Percentiles rank a stretch among this genome's conserved stretches.
Conservation (phyloP, 2,113 vertebrate species). For the Gasterosteus aculeatus region DNA sequence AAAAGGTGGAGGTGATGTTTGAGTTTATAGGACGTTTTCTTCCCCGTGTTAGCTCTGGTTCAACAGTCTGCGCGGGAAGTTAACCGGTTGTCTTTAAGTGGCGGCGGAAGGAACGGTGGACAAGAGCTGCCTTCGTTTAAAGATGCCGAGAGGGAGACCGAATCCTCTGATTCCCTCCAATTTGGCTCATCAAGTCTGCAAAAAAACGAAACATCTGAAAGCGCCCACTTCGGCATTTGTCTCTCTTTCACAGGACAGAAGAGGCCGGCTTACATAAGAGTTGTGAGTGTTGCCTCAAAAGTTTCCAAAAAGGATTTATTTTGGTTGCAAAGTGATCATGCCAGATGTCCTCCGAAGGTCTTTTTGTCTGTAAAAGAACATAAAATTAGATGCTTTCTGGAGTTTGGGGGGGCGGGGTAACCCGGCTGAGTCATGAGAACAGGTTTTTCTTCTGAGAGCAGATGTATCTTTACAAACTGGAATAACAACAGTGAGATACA, state of each 20-base stretch:
- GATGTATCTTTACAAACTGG: background rate
- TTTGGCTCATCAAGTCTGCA: constrained; percentile 47
- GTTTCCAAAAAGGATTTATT: constrained; percentile 26
- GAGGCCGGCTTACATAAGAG: constrained; percentile 15
- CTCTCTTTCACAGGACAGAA: background rate
- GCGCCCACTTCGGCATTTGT: constrained; percentile 11
- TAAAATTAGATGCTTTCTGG: constrained; percentile 1
- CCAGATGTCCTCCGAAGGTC: constrained; percentile 19
- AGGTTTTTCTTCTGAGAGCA: background rate
- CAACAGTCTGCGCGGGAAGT: constrained; percentile 29
- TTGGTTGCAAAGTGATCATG: constrained; percentile 37
- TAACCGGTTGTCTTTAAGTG: constrained; percentile 54
- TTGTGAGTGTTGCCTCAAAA: constrained; percentile 26
- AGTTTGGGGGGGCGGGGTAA: background rate
- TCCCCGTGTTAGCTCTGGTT: no score
- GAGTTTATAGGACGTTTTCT: background rate
- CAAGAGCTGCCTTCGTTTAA: constrained; percentile 40
- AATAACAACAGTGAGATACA: background rate
- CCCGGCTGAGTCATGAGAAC: background rate
- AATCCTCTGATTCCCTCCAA: constrained; percentile 46
- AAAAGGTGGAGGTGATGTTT: constrained; percentile 46
- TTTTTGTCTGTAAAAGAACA: constrained; percentile 6
- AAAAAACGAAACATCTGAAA: constrained; percentile 35
- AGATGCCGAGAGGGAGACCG: constrained; percentile 21
- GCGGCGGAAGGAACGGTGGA: constrained; percentile 40